Evolutionary conservation across 2,113 vertebrate species (phyloP), one percentile per base, ranked within the genome.

Genomic region (Corvus moneduloides): DNA sequence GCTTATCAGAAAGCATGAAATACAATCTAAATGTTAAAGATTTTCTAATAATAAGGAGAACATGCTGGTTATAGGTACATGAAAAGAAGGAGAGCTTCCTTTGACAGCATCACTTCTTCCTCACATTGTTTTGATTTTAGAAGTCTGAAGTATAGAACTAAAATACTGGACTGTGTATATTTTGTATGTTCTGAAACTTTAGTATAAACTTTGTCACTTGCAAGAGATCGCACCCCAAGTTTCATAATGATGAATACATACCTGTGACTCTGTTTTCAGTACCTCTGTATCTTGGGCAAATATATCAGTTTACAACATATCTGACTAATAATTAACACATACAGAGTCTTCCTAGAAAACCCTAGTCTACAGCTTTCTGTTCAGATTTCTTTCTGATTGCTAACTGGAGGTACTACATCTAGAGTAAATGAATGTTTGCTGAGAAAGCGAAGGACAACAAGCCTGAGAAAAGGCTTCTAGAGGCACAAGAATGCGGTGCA

Each of bases 311-410:
- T 97, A 93, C 91, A 95, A 93, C 89, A 78, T 73, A 87, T 86
- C 85, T 97, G 97, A 94, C 95, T 98, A 98, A 98, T 98, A 79
- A 97, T 98, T 98, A 98, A 98, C 97, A 14, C 33, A 69, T 82
- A 69, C 33, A 81, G 62, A 90, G 46, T 84, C 76, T 93, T 95
- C 64, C 77, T 94, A 93, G 80, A 92, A 97, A 96, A 93, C 27
- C 3, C 5, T 52, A 85, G 54, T 79, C 89, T 87, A 89, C 83
- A 81, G 64, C 66, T 94, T 97, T 94, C 87, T 68, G 41, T 85
- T 84, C 62, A 64, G 51, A 54, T 72, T 66, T 91, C 56, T 82
- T 92, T 92, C 75, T 84, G 61, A 69, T 71, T 63, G 49, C 46
- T 61, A 55, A 68, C 82, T 61, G 67, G 55, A 78, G 22, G 18